phyloP scores from a whole-genome alignment of 2,797 vertebrate genomes.

The Anguilla megastoma region DNA sequence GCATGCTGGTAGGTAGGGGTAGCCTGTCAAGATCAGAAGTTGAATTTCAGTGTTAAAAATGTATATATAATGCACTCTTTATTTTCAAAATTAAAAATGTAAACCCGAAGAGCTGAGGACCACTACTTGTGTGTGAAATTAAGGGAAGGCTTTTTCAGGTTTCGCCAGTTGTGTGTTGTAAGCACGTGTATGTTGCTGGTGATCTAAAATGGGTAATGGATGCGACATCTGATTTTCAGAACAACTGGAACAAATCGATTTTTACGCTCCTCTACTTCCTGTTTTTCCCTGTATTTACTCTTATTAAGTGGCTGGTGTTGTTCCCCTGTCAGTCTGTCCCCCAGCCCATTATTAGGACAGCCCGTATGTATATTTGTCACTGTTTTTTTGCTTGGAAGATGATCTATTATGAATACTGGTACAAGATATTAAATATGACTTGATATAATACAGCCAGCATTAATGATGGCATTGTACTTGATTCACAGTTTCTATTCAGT shows the following conservation, averaged over 20 bases:
- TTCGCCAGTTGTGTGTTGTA: background rate
- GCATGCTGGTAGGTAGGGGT: background rate
- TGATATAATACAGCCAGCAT: conserved; percentile 66
- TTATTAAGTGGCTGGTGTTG: background rate
- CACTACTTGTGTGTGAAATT: background rate
- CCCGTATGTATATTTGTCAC: conserved; percentile 43
- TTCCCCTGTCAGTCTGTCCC: background rate
- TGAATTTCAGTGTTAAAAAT: background rate
- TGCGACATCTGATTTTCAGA: background rate
- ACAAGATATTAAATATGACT: conserved; percentile 58
- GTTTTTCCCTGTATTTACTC: background rate
- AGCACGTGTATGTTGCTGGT: background rate
- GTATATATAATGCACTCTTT: conserved; percentile 1
- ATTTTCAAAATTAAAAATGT: background rate
- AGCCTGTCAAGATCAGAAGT: background rate
- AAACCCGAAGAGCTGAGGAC: background rate
- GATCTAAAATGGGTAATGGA: background rate
- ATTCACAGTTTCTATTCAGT: conserved; percentile 11
- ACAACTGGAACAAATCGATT: background rate
- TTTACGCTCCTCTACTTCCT: background rate
- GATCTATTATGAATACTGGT: conserved; percentile 59
- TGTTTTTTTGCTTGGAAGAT: conserved; percentile 28
- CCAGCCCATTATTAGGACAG: conserved; percentile 23
- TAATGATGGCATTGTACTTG: conserved; percentile 6
- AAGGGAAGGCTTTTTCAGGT: background rate